Conservation (phyloP, 2,888 invertebrate species). For the Drosophila anceps region DNA sequence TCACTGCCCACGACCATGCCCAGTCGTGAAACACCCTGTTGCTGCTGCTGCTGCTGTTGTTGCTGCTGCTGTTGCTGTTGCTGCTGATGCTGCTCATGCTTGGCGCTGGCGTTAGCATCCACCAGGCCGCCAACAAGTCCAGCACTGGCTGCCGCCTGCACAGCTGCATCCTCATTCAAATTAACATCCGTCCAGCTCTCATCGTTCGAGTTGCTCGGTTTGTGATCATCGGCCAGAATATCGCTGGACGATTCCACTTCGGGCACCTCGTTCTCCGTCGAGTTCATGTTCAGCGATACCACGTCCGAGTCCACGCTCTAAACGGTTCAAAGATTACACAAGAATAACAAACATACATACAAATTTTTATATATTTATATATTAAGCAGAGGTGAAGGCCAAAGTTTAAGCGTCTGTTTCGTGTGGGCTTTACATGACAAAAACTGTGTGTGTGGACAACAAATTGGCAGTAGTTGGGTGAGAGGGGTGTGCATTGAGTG, state of each 20-base stretch:
- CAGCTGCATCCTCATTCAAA: conserved; percentile 91
- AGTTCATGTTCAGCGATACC: conserved; percentile 90
- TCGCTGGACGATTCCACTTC: conserved; percentile 90
- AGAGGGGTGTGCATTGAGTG: background rate
- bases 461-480: background rate
- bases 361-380: background rate
- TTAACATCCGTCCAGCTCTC: conserved; percentile 98
- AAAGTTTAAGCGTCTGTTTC: background rate
- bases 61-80: conserved; percentile 61
- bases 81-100: conserved; percentile 54
- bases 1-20: conserved; percentile 85
- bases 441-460: background rate
- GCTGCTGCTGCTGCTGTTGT: conserved; percentile 81
- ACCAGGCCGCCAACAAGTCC: conserved; percentile 67
- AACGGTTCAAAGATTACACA: background rate
- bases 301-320: conserved; percentile 95
- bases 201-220: conserved; percentile 90
- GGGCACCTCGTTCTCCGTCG: conserved; percentile 90
- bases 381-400: background rate
- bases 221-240: conserved; percentile 90
- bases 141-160: conserved; percentile 71
- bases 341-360: background rate
- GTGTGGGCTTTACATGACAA: background rate
- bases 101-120: conserved; percentile 32
- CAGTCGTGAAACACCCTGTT: conserved; percentile 35